These are phyloP conservation scores for Exephanes ischioxanthus DNA, from an alignment of 2,888 invertebrate genomes.

Conservation along the genomic window DNA sequence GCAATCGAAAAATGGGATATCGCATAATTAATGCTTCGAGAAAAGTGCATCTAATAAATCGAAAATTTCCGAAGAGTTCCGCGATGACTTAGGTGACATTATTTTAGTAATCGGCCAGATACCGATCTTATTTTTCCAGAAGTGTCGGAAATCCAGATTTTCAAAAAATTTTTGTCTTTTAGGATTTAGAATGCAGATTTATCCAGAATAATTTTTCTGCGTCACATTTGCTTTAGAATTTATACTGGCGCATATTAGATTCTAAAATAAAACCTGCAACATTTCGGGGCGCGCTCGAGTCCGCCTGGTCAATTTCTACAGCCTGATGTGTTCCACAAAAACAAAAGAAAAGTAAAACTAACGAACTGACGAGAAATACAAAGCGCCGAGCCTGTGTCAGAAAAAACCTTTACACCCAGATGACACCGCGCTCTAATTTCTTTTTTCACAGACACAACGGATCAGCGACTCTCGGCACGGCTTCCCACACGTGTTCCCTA, in stretches of 20 bases:
- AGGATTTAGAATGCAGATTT: no score
- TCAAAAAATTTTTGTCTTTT: no score
- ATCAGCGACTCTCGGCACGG: constrained; percentile 33
- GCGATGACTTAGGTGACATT: no score
- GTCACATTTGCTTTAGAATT: no score
- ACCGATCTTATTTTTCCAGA: neutral
- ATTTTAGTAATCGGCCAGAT: neutral
- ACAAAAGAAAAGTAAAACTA: constrained; percentile 13
- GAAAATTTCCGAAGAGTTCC: no score
- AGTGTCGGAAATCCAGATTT: neutral
- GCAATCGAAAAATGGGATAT: neutral
- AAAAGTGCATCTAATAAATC: neutral
- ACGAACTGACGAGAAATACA: constrained; percentile 15
- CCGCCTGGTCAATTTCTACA: neutral
- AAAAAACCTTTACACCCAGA: constrained; percentile 42
- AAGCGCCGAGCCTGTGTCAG: constrained; percentile 5
- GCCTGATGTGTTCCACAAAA: neutral
- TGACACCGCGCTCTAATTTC: constrained; percentile 46
- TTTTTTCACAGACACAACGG: constrained; percentile 36
- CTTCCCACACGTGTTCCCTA: constrained; percentile 45
- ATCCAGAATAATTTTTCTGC: no score
- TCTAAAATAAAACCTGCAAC: neutral
- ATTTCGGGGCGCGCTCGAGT: neutral
- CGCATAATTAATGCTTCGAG: neutral
- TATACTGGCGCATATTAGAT: neutral